Base-by-base conservation (phyloP, 2,888 invertebrate species). In the Morpho achilles region DNA sequence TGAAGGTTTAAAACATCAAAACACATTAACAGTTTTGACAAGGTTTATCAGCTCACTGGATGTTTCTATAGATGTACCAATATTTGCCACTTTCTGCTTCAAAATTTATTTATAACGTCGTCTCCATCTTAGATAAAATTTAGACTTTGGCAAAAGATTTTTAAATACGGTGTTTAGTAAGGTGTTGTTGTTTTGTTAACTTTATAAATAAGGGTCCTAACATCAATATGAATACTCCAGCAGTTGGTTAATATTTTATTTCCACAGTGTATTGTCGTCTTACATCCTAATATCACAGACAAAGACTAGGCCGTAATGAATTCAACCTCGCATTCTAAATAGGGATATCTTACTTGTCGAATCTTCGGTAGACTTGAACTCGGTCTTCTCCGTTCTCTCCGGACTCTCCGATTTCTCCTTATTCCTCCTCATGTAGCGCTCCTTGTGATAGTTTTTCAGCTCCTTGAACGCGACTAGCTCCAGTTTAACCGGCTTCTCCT, bases 371-470 rank as follows among this genome's bases (percentile, higher is more conserved):
- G 67, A 64, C 53, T 60, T 64, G 44, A 39, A 59, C 3, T 60
- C 65, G 49, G 63, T 66, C 47, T 56, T 64, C 40, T 65, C 70
- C 39, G 64, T 65, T 43, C 68, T 78, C 68, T 92, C 92, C 41
- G 92, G 93, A 78, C 92, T 94, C 71, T 91, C 88, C 39, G 92
- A 93, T 67, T 87, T 90, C 64, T 92, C 92, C 65, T 92, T 87
- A 78, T 94, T 94, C 58, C 94, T 90, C 58, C 94, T 87, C 76
- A 94, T 91, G 86, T 94, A 95, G 57, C 94, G 90, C 71, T 92
- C 92, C 81, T 92, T 92, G 74, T 89, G 84, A 68, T 90, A 91
- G 66, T 87, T 89, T 73, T 91, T 92, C 46, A 92, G 81, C 70
- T 92, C 93, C 76, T 93, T 93, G 79, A 93, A 93, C 32, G 84